A percentile compares a stretch with the other conserved stretches of the same genome.
Conservation (phyloP, 1,140 invertebrate genomes). For the Calephelis virginiensis region DNA sequence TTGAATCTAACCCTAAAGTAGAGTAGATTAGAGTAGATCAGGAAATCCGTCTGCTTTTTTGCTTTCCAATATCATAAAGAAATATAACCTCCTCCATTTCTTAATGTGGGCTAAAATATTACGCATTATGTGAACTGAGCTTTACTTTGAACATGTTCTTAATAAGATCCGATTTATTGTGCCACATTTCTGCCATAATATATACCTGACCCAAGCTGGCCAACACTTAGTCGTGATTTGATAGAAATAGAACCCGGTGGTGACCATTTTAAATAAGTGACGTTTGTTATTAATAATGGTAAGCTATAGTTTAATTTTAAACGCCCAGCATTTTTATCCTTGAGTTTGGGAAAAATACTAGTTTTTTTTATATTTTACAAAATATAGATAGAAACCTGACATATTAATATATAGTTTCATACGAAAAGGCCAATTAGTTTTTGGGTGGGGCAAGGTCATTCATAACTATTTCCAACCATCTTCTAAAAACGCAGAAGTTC, state of each 20-base stretch:
- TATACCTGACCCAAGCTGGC: constrained; percentile 22
- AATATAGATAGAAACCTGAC: no score
- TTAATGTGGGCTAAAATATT: background rate
- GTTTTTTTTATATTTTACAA: no score
- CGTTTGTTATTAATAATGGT: constrained; percentile 12
- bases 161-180: constrained; percentile 40
- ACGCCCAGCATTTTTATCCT: background rate
- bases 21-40: no score
- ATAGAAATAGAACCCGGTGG: background rate
- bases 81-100: no score
- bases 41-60: no score
- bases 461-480: no score
- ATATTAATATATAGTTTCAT: no score
- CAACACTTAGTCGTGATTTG: background rate
- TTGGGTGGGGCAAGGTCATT: no score
- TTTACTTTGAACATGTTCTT: constrained; percentile 46
- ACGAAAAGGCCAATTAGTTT: no score
- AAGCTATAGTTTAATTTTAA: background rate
- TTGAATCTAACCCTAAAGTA: no score
- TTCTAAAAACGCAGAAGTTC: no score
- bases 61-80: no score
- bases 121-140: constrained; percentile 33
- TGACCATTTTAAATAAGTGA: background rate
- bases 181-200: constrained; percentile 42
- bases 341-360: background rate